phyloP scores from a whole-genome alignment of 2,888 invertebrate genomes.

The Capitulum mitella region DNA sequence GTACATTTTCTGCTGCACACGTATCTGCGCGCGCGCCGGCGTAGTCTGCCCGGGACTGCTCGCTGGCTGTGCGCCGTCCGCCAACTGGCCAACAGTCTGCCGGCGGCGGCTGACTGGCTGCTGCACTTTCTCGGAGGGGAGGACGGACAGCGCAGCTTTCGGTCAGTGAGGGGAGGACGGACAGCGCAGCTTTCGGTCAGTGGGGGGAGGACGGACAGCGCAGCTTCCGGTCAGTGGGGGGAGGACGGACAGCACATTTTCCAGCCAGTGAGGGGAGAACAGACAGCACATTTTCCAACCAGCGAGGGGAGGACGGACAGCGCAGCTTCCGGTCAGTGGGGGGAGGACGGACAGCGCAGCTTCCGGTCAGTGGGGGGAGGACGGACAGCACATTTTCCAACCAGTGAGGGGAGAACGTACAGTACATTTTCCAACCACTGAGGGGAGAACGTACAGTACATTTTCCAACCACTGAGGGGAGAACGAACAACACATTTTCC shows the following conservation, averaged over 20 bases:
- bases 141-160: conserved; percentile 42
- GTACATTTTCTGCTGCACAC: conserved; percentile 46
- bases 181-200: conserved; percentile 43
- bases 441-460: too few relatives aligned
- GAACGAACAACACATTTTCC: too few relatives aligned
- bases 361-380: too few relatives aligned
- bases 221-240: conserved; percentile 43
- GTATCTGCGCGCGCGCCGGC: conserved; percentile 44
- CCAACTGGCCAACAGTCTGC: conserved; percentile 40
- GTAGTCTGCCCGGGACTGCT: conserved; percentile 39
- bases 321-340: too few relatives aligned
- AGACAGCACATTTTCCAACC: too few relatives aligned
- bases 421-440: too few relatives aligned
- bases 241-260: conserved; percentile 42
- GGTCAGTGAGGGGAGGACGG: conserved; percentile 43
- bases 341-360: too few relatives aligned
- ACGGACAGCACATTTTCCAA: too few relatives aligned
- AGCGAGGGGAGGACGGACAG: too few relatives aligned
- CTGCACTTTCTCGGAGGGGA: conserved; percentile 43
- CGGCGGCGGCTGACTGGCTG: conserved; percentile 43
- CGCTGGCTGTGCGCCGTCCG: conserved; percentile 44
- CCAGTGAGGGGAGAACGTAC: too few relatives aligned
- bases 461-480: too few relatives aligned
- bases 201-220: conserved; percentile 41
- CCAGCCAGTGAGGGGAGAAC: too few relatives aligned